phyloP scores from a whole-genome alignment of 2,797 vertebrate genomes.

The Choloepus didactylus region DNA sequence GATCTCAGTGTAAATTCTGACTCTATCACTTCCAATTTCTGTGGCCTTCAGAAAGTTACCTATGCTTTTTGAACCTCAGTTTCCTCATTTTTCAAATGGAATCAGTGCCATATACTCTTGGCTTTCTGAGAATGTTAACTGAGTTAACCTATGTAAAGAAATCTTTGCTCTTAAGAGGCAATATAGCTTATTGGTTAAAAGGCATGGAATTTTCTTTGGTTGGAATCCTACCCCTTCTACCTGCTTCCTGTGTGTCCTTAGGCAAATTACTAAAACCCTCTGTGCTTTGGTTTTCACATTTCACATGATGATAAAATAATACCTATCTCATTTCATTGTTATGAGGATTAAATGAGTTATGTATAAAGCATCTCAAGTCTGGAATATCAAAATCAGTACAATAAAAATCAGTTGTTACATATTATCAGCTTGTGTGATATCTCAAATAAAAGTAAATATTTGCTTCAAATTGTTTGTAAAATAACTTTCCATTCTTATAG shows the following conservation, averaged over 20 bases:
- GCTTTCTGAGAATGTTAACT: neutral
- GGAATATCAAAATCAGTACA: neutral
- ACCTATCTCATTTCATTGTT: neutral
- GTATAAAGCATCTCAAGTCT: neutral
- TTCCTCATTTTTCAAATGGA: neutral
- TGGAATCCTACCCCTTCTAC: neutral
- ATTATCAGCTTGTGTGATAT: neutral
- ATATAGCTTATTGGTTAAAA: neutral
- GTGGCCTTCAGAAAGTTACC: neutral
- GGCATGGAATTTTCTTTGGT: neutral
- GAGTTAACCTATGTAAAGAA: neutral
- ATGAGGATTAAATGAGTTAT: neutral
- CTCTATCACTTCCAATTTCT: neutral
- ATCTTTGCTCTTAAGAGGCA: neutral
- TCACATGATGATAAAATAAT: constrained; percentile 14
- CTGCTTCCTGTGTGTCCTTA: neutral
- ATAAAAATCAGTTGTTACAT: neutral
- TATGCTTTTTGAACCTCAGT: neutral
- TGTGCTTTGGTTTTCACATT: neutral
- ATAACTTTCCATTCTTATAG: neutral
- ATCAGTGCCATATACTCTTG: neutral
- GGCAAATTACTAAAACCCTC: neutral
- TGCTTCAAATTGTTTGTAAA: neutral
- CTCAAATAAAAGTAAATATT: neutral
- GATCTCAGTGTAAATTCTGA: neutral